A percentile compares a stretch with the other conserved stretches of the same genome.
These are phyloP conservation scores for Tholera decimalis DNA, from an alignment of 2,888 invertebrate genomes.

Conservation along the genomic window DNA sequence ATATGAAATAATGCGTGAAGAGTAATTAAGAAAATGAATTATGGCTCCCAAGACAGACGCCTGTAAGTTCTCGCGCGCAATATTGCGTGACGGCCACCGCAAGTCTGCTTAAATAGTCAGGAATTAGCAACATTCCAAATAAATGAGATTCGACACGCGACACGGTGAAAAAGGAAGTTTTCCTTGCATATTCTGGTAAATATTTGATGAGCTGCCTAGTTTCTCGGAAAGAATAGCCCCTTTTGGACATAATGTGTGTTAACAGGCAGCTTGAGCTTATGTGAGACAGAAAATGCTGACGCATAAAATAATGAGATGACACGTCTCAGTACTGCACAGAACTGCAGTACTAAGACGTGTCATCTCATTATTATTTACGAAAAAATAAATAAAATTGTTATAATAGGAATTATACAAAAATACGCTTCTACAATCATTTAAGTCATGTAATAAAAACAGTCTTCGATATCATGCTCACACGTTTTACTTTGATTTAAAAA, in stretches of 20 bases:
- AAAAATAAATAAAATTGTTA: no score
- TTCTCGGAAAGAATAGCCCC: neutral
- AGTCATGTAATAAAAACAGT: no score
- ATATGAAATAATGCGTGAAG: constrained; percentile 38
- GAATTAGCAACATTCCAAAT: constrained; percentile 56
- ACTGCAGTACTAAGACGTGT: no score
- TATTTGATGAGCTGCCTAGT: constrained; percentile 13
- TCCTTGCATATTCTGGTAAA: constrained; percentile 33
- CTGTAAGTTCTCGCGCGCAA: constrained; percentile 51
- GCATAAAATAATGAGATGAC: neutral
- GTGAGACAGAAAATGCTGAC: neutral
- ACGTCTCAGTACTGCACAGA: neutral
- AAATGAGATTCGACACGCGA: constrained; percentile 47
- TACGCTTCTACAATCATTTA: no score
- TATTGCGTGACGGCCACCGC: constrained; percentile 43
- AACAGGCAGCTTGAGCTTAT: neutral
- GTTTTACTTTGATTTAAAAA: no score
- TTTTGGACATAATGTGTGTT: neutral
- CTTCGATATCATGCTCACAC: no score
- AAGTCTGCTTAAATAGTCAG: constrained; percentile 50
- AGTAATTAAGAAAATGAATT: constrained; percentile 20
- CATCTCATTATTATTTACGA: neutral
- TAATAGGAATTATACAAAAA: no score
- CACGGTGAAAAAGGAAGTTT: constrained; percentile 26
- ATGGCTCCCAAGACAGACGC: constrained; percentile 49